Evolutionary conservation across 1,140 invertebrate species (phyloP).

Genomic region (Bombyx mori): ASM3026992v2 NC_085114.1:8817501-8818000

Average conservation of each 20-base stretch:
- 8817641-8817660: constrained; percentile 31
- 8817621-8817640: constrained; percentile 34
- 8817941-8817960: too few relatives aligned
- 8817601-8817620: not conserved
- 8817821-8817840: constrained; percentile 39
- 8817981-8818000: too few relatives aligned
- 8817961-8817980: too few relatives aligned
- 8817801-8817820: constrained; percentile 23
- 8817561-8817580: too few relatives aligned
- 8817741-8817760: constrained; percentile 44
- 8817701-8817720: constrained; percentile 46
- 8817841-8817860: constrained; percentile 19
- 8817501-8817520: too few relatives aligned
- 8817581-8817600: too few relatives aligned
- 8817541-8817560: too few relatives aligned
- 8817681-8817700: constrained; percentile 46
- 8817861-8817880: too few relatives aligned
- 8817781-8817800: constrained; percentile 56
- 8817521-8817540: too few relatives aligned
- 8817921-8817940: too few relatives aligned
- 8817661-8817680: constrained; percentile 41
- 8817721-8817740: constrained; percentile 53
- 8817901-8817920: too few relatives aligned
- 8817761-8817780: constrained; percentile 29
- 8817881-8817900: too few relatives aligned